phyloP scores from a whole-genome alignment of 2,797 vertebrate genomes.

The Myripristis jacobus region DNA sequence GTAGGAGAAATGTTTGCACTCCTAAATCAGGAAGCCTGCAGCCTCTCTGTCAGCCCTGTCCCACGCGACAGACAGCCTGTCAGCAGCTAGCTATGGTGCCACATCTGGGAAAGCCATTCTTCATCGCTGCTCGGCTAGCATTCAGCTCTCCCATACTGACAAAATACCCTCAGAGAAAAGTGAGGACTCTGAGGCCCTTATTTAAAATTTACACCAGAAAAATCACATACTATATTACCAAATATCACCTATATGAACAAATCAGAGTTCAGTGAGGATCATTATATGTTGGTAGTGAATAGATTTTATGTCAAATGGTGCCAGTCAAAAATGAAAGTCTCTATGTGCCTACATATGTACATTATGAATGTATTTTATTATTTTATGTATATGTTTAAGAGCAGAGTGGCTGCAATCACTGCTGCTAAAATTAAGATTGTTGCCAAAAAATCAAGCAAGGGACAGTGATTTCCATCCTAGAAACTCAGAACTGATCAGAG shows the following conservation, averaged over 20 bases:
- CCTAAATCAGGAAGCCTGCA: constrained; percentile 60
- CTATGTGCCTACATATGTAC: neutral
- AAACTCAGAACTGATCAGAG: no score
- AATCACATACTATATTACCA: constrained; percentile 6
- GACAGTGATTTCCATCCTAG: no score
- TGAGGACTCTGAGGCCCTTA: constrained; percentile 25
- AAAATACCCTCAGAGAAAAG: constrained; percentile 51
- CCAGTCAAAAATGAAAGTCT: neutral
- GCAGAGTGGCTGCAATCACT: no score
- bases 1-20: constrained; percentile 57
- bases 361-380: no score
- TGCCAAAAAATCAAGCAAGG: no score
- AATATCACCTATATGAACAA: constrained; percentile 15
- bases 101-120: constrained; percentile 71
- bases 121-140: constrained; percentile 31
- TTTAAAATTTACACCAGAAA: constrained; percentile 29
- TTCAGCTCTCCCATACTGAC: constrained; percentile 36
- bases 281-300: no score
- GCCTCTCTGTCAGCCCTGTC: constrained; percentile 56
- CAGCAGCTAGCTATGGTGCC: constrained; percentile 64
- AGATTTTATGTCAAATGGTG: no score
- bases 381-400: no score
- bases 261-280: constrained; percentile 8
- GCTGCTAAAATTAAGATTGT: no score
- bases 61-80: constrained; percentile 65